Evolutionary conservation across 1,140 invertebrate species (phyloP).

Genomic region (Aphidius ervi): DNA sequence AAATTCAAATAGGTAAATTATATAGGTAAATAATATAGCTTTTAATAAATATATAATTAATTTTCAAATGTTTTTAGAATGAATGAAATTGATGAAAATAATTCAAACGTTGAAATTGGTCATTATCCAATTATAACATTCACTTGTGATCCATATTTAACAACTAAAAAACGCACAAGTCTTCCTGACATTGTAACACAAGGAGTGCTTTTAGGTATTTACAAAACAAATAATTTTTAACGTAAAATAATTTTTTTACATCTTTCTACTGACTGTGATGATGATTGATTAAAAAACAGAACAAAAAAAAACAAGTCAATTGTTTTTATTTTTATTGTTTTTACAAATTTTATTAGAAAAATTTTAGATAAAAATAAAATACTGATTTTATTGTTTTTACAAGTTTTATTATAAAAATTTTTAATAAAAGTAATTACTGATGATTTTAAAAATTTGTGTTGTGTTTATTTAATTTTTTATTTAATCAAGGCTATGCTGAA

Average conservation of each 20-base stretch:
- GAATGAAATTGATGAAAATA: conserved; percentile 20
- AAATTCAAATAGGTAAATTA: conserved; percentile 35
- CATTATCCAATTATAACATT: conserved; percentile 52
- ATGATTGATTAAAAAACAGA: neutral
- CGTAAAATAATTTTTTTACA: neutral
- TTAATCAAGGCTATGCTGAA: no score
- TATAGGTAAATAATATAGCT: neutral
- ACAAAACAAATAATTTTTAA: conserved; percentile 37
- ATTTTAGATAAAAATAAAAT: no score
- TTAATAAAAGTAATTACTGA: no score
- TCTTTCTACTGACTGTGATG: conserved; percentile 13
- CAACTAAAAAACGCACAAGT: conserved; percentile 35
- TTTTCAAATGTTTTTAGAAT: no score
- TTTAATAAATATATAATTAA: neutral
- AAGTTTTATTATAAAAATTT: no score
- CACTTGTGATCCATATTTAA: conserved; percentile 45
- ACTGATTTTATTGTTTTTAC: no score
- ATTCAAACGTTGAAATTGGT: conserved; percentile 28
- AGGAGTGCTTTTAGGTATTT: conserved; percentile 50
- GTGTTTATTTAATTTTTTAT: no score
- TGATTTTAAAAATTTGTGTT: no score
- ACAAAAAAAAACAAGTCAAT: no score
- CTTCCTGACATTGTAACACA: conserved; percentile 54
- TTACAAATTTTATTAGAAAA: no score
- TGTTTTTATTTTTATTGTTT: no score